Base-by-base conservation (phyloP, 2,888 invertebrate species). In the Coenonympha glycerion region DNA sequence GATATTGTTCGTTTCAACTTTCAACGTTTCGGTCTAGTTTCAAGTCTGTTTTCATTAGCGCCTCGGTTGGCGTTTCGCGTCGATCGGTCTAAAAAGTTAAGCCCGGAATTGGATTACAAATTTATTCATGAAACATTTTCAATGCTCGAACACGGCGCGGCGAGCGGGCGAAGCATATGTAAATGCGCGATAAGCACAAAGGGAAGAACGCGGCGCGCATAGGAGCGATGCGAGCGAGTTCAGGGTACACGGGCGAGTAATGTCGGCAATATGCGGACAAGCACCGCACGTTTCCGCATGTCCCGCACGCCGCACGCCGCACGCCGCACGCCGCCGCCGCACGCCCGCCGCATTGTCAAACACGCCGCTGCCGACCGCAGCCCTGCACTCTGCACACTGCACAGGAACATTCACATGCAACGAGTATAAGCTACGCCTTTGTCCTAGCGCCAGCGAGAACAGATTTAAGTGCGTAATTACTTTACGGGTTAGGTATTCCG, bases 121-220 rank as follows among this genome's bases (percentile, higher is more conserved):
- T 83, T 84, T 85, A 85, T 85, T 85, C 85, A 82, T 84, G 83
- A 79, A 83, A 78, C 81, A 82, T 80, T 83, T 82, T 83, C 77
- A 77, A 81, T 83, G 83, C 77, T 76, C 64, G 78, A 76, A 79
- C 81, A 80, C 77, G 79, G 68, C 69, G 67, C 69, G 67, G 72
- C 64, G 76, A 73, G 74, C 71, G 65, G 68, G 74, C 76, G 78
- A 76, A 76, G 79, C 82, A 78, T 83, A 85, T 84, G 86, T 84
- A 84, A 85, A 85, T 85, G 79, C 70, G 76, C 73, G 79, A 81
- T 82, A 81, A 82, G 82, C 77, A 76, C 74, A 82, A 71, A 78
- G 73, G 70, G 71, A 69, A 66, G 62, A 66, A 68, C 69, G 71
- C 69, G 73, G 66, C 65, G 64, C 58, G 73, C 68, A 75, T 69